Evolutionary conservation across 2,113 vertebrate genomes (phyloP).

Genomic region (Trachemys scripta): DNA sequence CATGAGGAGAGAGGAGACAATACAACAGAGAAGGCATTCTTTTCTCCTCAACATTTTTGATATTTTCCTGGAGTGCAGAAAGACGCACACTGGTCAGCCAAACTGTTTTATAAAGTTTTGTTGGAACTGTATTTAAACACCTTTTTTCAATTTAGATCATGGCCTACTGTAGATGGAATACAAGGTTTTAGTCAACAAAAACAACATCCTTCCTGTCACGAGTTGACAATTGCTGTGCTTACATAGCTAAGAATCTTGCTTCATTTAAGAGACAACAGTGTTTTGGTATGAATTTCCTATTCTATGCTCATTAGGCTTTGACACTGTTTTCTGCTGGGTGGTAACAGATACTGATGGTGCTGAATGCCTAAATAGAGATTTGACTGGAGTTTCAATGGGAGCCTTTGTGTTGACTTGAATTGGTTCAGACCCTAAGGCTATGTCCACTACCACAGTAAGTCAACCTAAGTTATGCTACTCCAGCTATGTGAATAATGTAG

Average conservation of each 20-base stretch:
- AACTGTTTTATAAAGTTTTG: not conserved
- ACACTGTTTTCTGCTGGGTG: constrained; percentile 55
- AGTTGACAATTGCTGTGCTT: not conserved
- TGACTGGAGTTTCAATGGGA: not conserved
- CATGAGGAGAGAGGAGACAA: too few species aligned
- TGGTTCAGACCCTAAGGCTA: not conserved
- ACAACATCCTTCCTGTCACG: not conserved
- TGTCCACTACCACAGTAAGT: too few species aligned
- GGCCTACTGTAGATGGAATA: not conserved
- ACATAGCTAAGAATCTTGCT: constrained; percentile 7
- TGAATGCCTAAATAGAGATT: constrained; percentile 25
- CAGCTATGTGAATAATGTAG: too few species aligned
- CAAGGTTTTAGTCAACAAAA: not conserved
- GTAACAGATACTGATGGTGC: constrained; percentile 43
- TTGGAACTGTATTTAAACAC: not conserved
- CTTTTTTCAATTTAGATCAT: not conserved
- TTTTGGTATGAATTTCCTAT: constrained; percentile 70
- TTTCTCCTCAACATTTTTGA: not conserved
- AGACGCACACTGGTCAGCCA: not conserved
- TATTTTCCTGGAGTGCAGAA: not conserved
- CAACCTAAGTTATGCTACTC: too few species aligned
- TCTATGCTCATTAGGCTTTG: constrained; percentile 54
- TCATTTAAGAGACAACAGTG: constrained; percentile 18
- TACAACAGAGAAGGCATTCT: not conserved
- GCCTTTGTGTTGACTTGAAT: not conserved